Conservation (phyloP, 2,888 invertebrate species). For the Hedya salicella region DNA sequence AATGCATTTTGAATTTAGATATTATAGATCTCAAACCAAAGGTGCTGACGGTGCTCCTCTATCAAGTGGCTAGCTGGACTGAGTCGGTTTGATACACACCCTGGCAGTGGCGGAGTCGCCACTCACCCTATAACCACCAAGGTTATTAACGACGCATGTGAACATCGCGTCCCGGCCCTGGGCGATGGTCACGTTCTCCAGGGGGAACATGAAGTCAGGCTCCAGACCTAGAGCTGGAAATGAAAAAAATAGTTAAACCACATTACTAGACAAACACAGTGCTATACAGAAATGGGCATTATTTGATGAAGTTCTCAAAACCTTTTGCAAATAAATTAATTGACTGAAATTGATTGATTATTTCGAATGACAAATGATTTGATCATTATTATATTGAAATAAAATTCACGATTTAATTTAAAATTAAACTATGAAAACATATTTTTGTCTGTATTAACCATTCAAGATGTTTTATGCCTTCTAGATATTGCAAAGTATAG, state of each 20-base stretch:
- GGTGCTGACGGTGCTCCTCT: slow-evolving; percentile 81
- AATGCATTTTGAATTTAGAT: slow-evolving; percentile 39
- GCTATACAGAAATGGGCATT: no score
- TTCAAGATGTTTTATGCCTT: no score
- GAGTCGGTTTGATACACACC: slow-evolving; percentile 90
- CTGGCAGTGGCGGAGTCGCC: slow-evolving; percentile 93
- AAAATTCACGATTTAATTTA: no score
- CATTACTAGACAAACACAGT: no score
- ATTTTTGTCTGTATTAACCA: no score
- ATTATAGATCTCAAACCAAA: slow-evolving; percentile 76
- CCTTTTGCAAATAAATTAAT: no score
- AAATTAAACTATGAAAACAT: no score
- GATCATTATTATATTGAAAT: no score
- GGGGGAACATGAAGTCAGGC: slow-evolving; percentile 91
- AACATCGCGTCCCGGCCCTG: slow-evolving; percentile 93
- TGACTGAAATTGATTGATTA: no score
- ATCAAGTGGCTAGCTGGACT: slow-evolving; percentile 73
- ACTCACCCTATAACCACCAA: slow-evolving; percentile 96
- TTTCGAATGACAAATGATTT: no score
- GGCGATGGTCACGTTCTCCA: slow-evolving; percentile 93
- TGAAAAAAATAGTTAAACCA: slow-evolving; percentile 57
- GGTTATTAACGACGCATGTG: slow-evolving; percentile 94
- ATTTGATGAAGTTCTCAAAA: not conserved
- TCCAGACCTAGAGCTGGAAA: slow-evolving; percentile 89
- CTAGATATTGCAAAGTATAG: no score